A percentile compares a stretch with the other conserved stretches of the same genome.
Conservation (phyloP, 1,140 invertebrate genomes). For the Phortica variegata region DNA sequence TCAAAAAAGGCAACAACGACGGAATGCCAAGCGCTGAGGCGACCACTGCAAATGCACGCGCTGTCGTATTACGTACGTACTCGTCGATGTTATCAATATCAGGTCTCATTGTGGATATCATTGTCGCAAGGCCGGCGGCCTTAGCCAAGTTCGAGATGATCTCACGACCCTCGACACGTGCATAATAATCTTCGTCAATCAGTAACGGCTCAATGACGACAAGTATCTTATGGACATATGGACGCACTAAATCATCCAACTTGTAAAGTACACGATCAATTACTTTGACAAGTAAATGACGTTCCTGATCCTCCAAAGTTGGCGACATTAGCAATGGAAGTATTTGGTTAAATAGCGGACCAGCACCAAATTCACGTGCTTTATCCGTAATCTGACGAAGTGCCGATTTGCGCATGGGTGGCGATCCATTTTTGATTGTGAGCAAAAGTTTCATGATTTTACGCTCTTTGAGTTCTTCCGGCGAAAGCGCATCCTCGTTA, state of each 20-base stretch:
- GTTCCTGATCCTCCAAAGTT: slow-evolving; percentile 97
- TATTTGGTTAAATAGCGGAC: slow-evolving; percentile 98
- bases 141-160: slow-evolving; percentile 99
- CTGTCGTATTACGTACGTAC: slow-evolving; percentile 98
- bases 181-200: slow-evolving; percentile 99
- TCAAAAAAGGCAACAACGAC: slow-evolving; percentile 95
- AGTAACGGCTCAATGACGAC: slow-evolving; percentile 98
- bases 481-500: slow-evolving; percentile 92
- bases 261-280: slow-evolving; percentile 99
- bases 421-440: slow-evolving; percentile 99
- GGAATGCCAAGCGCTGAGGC: slow-evolving; percentile 98
- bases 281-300: slow-evolving; percentile 99
- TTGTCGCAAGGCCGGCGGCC: slow-evolving; percentile 98
- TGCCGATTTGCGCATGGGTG: slow-evolving; percentile 98
- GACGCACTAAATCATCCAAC: slow-evolving; percentile 96
- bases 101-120: slow-evolving; percentile 99
- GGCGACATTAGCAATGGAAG: slow-evolving; percentile 98
- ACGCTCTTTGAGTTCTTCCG: slow-evolving; percentile 96
- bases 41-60: slow-evolving; percentile 98
- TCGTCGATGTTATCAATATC: slow-evolving; percentile 99
- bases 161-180: slow-evolving; percentile 97
- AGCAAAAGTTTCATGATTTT: slow-evolving; percentile 99
- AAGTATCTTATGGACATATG: slow-evolving; percentile 99
- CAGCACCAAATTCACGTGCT: slow-evolving; percentile 96
- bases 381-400: slow-evolving; percentile 98